These are phyloP conservation scores for Craseonycteris thonglongyai DNA, from an alignment of 2,113 vertebrate species.

Conservation along the genomic window DNA sequence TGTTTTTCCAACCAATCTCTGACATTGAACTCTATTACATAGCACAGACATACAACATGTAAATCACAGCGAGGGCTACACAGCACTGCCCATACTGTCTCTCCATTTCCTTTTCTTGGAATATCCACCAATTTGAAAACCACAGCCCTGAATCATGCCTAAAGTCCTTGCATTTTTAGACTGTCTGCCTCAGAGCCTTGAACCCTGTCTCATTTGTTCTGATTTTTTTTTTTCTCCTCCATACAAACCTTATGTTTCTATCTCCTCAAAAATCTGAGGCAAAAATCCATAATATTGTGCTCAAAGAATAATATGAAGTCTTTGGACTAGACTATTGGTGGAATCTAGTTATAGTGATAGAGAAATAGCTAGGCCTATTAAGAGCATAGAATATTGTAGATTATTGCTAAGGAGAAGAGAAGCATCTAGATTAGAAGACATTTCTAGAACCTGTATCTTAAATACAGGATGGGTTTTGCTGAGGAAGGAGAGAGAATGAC, in stretches of 20 bases:
- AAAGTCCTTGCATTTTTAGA: background rate
- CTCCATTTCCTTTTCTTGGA: background rate
- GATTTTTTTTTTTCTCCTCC: background rate
- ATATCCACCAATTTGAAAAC: background rate
- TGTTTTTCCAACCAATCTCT: background rate
- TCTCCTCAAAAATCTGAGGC: background rate
- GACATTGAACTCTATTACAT: background rate
- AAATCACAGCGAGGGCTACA: background rate
- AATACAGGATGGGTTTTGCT: background rate
- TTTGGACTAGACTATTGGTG: background rate
- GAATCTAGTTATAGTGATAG: background rate
- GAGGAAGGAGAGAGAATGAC: background rate
- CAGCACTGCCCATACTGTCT: background rate
- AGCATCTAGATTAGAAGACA: background rate
- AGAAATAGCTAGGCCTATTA: background rate
- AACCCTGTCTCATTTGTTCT: background rate
- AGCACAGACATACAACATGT: background rate
- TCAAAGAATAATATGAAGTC: background rate
- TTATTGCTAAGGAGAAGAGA: background rate
- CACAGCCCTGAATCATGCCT: background rate
- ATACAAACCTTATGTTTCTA: background rate
- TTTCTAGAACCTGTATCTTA: background rate
- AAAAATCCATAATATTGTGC: background rate
- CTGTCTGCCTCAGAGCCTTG: background rate
- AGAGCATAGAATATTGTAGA: background rate